Evolutionary conservation across 2,888 invertebrate species (phyloP).

Genomic region (Drosophila mayaguana): DNA sequence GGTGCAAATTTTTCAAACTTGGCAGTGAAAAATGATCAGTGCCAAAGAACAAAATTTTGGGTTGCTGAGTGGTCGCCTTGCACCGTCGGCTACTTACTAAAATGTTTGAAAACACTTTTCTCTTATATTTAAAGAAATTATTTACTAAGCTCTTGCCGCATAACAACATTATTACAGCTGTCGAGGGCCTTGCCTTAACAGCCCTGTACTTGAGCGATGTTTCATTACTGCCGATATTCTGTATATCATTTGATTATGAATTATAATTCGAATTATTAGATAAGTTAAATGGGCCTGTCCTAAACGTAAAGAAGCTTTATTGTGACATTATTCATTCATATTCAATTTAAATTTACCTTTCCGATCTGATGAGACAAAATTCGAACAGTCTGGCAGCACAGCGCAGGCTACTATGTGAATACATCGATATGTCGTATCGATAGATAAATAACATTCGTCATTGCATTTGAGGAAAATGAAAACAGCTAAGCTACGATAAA

Average conservation of each 20-base stretch:
- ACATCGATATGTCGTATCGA: slow-evolving; percentile 38
- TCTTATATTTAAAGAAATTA: slow-evolving; percentile 80
- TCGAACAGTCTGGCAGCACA: slow-evolving; percentile 2
- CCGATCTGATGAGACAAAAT: neutral
- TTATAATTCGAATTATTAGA: neutral
- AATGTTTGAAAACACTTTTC: slow-evolving; percentile 62
- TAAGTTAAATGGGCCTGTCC: neutral
- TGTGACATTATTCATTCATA: neutral
- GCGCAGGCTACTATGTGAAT: neutral
- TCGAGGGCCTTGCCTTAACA: slow-evolving; percentile 37
- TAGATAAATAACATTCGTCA: slow-evolving; percentile 25
- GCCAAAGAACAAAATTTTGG: slow-evolving; percentile 92
- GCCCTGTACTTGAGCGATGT: slow-evolving; percentile 4
- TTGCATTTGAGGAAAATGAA: slow-evolving; percentile 35
- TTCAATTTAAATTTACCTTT: neutral
- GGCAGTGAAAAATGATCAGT: slow-evolving; percentile 92
- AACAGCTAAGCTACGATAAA: slow-evolving; percentile 34
- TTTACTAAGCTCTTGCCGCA: slow-evolving; percentile 43
- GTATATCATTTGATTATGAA: neutral
- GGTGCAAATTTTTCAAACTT: slow-evolving; percentile 86
- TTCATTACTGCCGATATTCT: neutral
- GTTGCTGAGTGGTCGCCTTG: slow-evolving; percentile 21
- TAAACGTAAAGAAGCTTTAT: neutral
- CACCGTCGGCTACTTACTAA: slow-evolving; percentile 9
- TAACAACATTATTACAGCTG: slow-evolving; percentile 53